Base-by-base conservation (phyloP, 2,113 vertebrate genomes). In the Lophochroa leadbeateri region DNA sequence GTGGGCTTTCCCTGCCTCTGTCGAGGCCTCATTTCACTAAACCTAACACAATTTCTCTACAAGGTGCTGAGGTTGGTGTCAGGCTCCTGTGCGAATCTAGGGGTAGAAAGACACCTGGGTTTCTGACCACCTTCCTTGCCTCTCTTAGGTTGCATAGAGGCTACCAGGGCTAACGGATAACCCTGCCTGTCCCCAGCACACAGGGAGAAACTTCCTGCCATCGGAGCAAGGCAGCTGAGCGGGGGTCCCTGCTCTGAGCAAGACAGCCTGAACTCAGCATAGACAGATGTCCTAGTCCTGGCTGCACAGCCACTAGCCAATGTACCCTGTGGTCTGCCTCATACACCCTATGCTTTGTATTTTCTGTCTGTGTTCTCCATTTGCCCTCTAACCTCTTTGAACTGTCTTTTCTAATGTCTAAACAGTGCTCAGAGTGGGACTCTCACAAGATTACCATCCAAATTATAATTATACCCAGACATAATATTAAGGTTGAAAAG, bases 141-240 rank as follows among this genome's bases (percentile, higher is more conserved):
- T 43, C 35, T 58, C 25, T 27, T 29, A 44, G 9, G 13, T 43
- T 86, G 13, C 1, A 0, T 28, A 39, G 63, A 79, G 25, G 19
- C 39, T 75, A 5, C 43, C 0, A 7, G 16, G 24, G 17, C 4
- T 3, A 41, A 4, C 1, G 15, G 12, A 11, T 39, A 63, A 20
- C 23, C 27, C n/a, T 69, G 35, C 27, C 15, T 63, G n/a, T 31
- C 53, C 53, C 23, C 41, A 70, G 43, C 19, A 61, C 0, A 0
- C 15, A 50, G 20, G 28, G 9, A 46, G 44, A 61, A 49, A 14
- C 4, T 53, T 64, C 14, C n/a, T 75, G 29, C 7, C 31, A 12
- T 2, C 0, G 4, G 49, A 50, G 12, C 20, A 5, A 5, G 15
- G 24, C 6, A 13, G 55, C 7, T 0, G 1, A 46, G 8, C 21